Percentiles rank a stretch among this genome's conserved stretches.
Evolutionary conservation across 2,888 invertebrate species (phyloP).

Genomic region (Daptonema setosum): DNA sequence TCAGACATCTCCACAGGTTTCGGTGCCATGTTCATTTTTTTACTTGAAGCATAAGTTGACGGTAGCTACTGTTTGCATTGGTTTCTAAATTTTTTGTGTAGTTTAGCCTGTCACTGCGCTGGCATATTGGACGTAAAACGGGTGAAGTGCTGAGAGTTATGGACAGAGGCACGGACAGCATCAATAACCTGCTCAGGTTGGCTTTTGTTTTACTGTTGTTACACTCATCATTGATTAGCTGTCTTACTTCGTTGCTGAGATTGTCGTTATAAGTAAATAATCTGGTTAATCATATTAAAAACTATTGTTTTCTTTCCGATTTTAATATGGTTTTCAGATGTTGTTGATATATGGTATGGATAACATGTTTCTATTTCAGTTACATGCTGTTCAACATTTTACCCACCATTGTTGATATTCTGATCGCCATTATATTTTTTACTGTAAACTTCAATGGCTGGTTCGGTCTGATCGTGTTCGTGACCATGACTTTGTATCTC

Average conservation of each 20-base stretch:
- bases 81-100: no score
- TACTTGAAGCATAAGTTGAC: neutral
- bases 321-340: neutral
- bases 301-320: neutral
- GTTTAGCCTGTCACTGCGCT: slow-evolving; percentile 51
- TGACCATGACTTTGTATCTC: slow-evolving; percentile 76
- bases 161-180: slow-evolving; percentile 88
- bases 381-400: neutral
- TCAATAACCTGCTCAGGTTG: slow-evolving; percentile 62
- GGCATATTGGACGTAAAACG: slow-evolving; percentile 84
- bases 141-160: slow-evolving; percentile 86
- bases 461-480: slow-evolving; percentile 82
- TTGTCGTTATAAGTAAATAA: no score
- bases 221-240: neutral
- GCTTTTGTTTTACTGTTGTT: neutral
- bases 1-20: slow-evolving; percentile 1
- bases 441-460: slow-evolving; percentile 64
- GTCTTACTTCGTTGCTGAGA: no score
- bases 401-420: slow-evolving; percentile 60
- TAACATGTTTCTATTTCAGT: neutral
- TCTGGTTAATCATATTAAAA: neutral
- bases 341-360: neutral
- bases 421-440: slow-evolving; percentile 73
- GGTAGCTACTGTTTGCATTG: no score
- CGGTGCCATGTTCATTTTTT: neutral